Conservation (phyloP, 2,888 invertebrate genomes). For the Lycaena phlaeas region DNA sequence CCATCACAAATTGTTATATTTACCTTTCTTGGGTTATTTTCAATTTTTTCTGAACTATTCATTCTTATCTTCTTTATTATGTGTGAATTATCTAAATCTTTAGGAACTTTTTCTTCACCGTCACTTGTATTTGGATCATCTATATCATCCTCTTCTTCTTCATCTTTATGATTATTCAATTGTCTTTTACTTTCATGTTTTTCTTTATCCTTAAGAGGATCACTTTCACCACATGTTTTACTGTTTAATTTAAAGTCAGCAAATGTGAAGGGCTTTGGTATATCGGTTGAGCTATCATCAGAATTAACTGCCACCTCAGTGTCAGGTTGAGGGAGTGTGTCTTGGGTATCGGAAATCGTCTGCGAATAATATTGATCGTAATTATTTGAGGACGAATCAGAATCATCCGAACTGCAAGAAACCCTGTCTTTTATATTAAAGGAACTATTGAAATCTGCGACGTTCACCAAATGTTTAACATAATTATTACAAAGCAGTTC, state of each 20-base stretch:
- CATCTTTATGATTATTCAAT: neutral
- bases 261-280: constrained; percentile 67
- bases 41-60: constrained; percentile 33
- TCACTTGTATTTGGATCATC: constrained; percentile 9
- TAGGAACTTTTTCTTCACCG: constrained; percentile 8
- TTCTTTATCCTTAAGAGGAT: constrained; percentile 18
- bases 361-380: constrained; percentile 48
- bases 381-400: constrained; percentile 52
- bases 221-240: constrained; percentile 26
- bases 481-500: constrained; percentile 74
- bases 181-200: constrained; percentile 11
- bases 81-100: constrained; percentile 1
- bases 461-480: constrained; percentile 55
- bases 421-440: constrained; percentile 42
- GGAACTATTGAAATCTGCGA: constrained; percentile 53
- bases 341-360: constrained; percentile 19
- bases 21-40: constrained; percentile 42
- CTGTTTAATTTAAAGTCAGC: constrained; percentile 69
- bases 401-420: constrained; percentile 52
- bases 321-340: constrained; percentile 8
- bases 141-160: constrained; percentile 33
- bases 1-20: constrained; percentile 56
- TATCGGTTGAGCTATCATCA: constrained; percentile 27
- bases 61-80: constrained; percentile 10
- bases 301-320: constrained; percentile 13